Base-by-base conservation (phyloP, 2,888 invertebrate species). In the Sesia apiformis region DNA sequence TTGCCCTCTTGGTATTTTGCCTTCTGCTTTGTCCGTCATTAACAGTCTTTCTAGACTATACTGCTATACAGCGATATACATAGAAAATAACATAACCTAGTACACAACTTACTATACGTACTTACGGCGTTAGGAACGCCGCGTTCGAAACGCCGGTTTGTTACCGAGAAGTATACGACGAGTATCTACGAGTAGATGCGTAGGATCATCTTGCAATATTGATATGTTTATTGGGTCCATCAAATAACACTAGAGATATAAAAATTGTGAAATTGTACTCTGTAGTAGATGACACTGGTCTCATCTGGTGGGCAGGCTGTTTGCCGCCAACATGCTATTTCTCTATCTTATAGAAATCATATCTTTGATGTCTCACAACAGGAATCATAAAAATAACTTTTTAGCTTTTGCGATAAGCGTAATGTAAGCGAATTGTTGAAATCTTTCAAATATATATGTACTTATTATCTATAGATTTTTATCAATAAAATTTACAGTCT, bases 151-250 rank as follows among this genome's bases (percentile, higher is more conserved):
- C 46, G 46, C 8, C 4, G 8, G 46, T 46, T n/a, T 46, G 46
- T n/a, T 46, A 46, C 4, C n/a, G 4, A n/a, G 8, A 4, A n/a
- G 8, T 23, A 23, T 23, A 23, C 71, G 62, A 56, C 60, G 59
- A 57, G 64, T 72, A 72, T 76, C 76, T 73, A n/a, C n/a, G n/a
- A n/a, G n/a, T n/a, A 72, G 70, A 46, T 72, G 84, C 78, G 83
- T 83, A 83, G 85, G 78, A 76, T 78, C 77, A 66, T 66, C 63
- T 69, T 69, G 69, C 70, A 72, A 75, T 77, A 75, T 64, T 64
- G 65, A 69, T 76, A 72, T 75, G 73, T 80, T 80, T 81, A 78
- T 75, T 69, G 72, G 68, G 67, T 63, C 64, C 65, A 65, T 68
- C 67, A 69, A 66, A 70, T 71, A 72, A 72, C 69, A 64, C 63